A percentile compares a stretch with the other conserved stretches of the same genome.
phyloP scores from a whole-genome alignment of 35 echinoderm and acorn worm species.

The Apostichopus parvimensis region DNA sequence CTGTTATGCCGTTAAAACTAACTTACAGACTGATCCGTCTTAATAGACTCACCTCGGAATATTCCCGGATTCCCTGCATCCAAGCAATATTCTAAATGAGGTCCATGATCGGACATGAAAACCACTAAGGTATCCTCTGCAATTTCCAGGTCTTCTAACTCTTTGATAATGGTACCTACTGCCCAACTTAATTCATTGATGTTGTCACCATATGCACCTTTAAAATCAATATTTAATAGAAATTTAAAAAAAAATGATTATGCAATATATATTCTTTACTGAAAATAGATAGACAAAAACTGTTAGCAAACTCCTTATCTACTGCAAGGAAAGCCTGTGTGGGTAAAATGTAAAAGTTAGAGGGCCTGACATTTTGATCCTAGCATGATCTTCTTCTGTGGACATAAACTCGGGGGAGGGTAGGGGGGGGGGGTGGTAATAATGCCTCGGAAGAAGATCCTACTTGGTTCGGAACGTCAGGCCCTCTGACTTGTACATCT shows the following conservation, averaged over 20 bases:
- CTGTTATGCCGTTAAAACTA: too few relatives aligned
- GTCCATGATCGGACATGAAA: conserved; percentile 59
- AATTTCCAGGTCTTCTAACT: background rate
- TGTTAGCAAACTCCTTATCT: background rate
- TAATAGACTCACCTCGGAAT: conserved; percentile 38
- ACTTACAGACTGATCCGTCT: too few relatives aligned
- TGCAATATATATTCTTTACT: background rate
- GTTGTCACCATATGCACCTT: conserved; percentile 50
- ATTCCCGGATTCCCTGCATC: conserved; percentile 45
- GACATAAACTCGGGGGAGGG: too few relatives aligned
- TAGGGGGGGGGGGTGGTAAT: too few relatives aligned
- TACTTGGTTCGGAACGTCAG: too few relatives aligned
- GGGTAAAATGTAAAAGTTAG: too few relatives aligned
- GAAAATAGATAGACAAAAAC: background rate
- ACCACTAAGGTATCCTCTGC: conserved; percentile 34
- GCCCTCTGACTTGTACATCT: too few relatives aligned
- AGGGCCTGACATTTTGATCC: too few relatives aligned
- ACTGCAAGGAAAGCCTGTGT: background rate
- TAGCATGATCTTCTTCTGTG: background rate
- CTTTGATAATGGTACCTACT: conserved; percentile 21
- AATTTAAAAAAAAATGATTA: background rate
- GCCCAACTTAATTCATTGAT: conserved; percentile 55
- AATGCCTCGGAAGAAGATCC: too few relatives aligned
- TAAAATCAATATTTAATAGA: background rate
- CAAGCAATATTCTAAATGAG: conserved; percentile 50